Evolutionary conservation across 2,797 vertebrate genomes (phyloP).

Genomic region (Bradypodion ventrale): DNA sequence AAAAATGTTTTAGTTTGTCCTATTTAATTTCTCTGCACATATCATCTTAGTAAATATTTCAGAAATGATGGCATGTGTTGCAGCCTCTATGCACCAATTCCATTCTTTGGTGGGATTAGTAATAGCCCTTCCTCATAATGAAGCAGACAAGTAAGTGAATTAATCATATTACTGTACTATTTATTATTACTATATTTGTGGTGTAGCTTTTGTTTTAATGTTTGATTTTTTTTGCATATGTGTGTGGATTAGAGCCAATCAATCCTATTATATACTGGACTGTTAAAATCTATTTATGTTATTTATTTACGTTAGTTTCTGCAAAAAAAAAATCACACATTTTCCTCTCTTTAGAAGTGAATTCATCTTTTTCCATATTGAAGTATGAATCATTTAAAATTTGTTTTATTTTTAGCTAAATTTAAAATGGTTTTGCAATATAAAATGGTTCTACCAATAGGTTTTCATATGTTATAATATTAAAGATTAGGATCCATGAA

Average conservation of each 20-base stretch:
- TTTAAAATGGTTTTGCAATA: background rate
- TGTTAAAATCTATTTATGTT: background rate
- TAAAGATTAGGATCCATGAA: background rate
- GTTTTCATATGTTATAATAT: background rate
- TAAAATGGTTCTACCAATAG: background rate
- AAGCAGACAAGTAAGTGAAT: background rate
- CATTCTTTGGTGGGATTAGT: background rate
- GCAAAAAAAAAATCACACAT: too few relatives aligned
- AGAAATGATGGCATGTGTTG: background rate
- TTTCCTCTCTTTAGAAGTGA: background rate
- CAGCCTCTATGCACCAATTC: background rate
- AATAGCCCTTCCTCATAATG: rapidly evolving
- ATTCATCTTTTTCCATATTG: background rate
- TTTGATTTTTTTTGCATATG: too few relatives aligned
- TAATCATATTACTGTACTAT: rapidly evolving
- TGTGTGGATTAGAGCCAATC: background rate
- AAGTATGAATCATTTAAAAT: background rate
- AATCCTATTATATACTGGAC: background rate
- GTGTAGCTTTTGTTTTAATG: background rate
- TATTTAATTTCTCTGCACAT: background rate
- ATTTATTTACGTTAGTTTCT: rapidly evolving
- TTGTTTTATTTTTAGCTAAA: background rate
- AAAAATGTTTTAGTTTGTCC: background rate
- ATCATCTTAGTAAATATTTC: background rate
- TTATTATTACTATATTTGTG: background rate